Evolutionary conservation across 1,140 invertebrate species (phyloP), one percentile per base, ranked within the genome.

Genomic region (Zaprionus taronus): DNA sequence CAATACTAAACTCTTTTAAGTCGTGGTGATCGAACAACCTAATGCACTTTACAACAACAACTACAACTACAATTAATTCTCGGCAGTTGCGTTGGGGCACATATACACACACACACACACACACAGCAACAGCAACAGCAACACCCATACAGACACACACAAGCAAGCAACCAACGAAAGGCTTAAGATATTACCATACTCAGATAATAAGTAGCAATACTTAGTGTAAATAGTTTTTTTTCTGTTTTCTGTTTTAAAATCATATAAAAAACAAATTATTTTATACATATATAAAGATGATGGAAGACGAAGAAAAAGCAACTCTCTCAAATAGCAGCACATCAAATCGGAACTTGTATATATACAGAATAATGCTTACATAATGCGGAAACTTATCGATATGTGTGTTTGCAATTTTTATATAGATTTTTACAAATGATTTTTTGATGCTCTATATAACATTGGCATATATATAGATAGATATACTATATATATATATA

Each of bases 101-200:
- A 68, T 34, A 31, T 20, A 63, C 47, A 51, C 9, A 51, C 31
- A 65, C 17, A 26, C 24, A 26, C 24, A 24, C 22, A 24, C 2
- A n/a, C n/a, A n/a, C n/a, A n/a, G n/a, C n/a, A n/a, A n/a, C n/a
- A 3, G 24, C 24, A 24, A 41, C 17, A 56, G 31, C 58, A 28
- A 28, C 51, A 70, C 31, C 67, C 47, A 34, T 56, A 41, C 49
- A 65, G 58, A 80, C 53, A 60, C 24, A 24, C n/a, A 71, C 38
- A 24, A 58, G 60, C 22, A 58, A 22, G 14, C 22, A 68, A 61
- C 65, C 55, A 72, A 67, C 64, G 67, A 79, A 90, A 68, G 81
- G 85, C 85, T 84, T 87, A 81, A 85, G 84, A 89, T 89, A 89
- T 89, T 89, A 89, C 72, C 76, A 85, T 89, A 90, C 85, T 89